Evolutionary conservation across 2,113 vertebrate genomes (phyloP).

Genomic region (Odobenus rosmarus): DNA sequence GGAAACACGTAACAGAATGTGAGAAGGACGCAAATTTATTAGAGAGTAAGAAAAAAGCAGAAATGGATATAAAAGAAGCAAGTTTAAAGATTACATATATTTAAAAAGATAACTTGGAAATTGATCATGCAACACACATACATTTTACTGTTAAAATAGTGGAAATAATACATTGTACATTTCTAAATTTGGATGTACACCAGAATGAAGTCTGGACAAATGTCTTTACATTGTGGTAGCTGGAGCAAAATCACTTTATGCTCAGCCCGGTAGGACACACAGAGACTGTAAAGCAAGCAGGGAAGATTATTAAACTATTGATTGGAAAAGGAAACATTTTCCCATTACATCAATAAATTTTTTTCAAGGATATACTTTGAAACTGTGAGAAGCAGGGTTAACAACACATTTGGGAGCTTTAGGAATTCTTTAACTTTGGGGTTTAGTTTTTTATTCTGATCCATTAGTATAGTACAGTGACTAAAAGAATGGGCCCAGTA

Average conservation of each 20-base stretch:
- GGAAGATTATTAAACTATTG: background rate
- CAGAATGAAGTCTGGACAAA: background rate
- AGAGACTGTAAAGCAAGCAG: background rate
- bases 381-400: background rate
- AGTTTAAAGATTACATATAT: conserved; percentile 7
- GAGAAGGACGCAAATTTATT: background rate
- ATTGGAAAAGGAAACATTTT: background rate
- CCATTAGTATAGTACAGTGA: background rate
- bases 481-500: background rate
- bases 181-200: background rate
- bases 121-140: background rate
- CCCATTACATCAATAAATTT: background rate
- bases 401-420: background rate
- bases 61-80: background rate
- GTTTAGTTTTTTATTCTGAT: background rate
- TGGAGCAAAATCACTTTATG: background rate
- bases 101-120: background rate
- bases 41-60: background rate
- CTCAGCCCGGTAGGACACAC: background rate
- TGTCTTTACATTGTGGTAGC: background rate
- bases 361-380: background rate
- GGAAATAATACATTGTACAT: background rate
- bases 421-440: background rate
- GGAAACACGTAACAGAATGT: background rate
- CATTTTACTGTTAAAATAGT: background rate